Conservation (phyloP, 2,113 vertebrate genomes). For the Myodes glareolus region DNA sequence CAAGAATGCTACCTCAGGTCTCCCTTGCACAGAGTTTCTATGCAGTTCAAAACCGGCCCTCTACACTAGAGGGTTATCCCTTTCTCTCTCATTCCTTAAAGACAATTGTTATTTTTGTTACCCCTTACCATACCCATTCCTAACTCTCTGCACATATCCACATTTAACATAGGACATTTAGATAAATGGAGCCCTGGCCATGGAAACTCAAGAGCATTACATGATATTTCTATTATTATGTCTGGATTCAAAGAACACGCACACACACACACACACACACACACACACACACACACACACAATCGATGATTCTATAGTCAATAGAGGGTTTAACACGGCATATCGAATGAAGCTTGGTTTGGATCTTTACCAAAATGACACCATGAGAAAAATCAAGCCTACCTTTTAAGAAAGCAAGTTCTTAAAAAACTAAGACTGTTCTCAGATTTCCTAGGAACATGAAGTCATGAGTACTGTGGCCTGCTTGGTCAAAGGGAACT, state of each 20-base stretch:
- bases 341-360: not conserved
- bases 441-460: not conserved
- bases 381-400: conserved; percentile 8
- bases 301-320: not conserved
- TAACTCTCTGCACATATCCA: not conserved
- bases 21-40: no score
- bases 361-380: not conserved
- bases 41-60: no score
- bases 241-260: not conserved
- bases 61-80: not conserved
- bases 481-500: not conserved
- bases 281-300: not conserved
- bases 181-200: not conserved
- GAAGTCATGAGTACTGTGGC: not conserved
- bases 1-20: no score
- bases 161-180: conserved; percentile 17
- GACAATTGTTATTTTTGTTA: not conserved
- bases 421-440: not conserved
- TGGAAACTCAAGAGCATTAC: not conserved
- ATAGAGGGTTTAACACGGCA: not conserved
- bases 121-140: not conserved
- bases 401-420: not conserved
- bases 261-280: not conserved
- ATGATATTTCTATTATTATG: not conserved
- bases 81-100: not conserved